Base-by-base conservation (phyloP, 2,888 invertebrate genomes). In the Agrotis ipsilon region DNA sequence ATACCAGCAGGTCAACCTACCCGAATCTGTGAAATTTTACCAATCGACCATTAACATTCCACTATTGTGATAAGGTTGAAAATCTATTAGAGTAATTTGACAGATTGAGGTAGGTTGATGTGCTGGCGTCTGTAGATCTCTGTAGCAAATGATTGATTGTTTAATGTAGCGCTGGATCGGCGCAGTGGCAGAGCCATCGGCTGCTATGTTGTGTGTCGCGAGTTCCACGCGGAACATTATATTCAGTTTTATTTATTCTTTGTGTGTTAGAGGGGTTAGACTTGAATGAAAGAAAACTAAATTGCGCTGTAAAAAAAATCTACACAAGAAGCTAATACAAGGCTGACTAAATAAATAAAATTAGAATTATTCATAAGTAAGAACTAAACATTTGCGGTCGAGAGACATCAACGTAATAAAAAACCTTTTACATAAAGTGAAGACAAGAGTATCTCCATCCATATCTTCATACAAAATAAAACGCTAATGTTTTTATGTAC, bases 401-500 rank as follows among this genome's bases (percentile, higher is more conserved):
- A 61, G 6, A 62, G 32, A 63, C 49, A 74, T 55, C 4, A 58
- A 63, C 3, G 49, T 13, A 18, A 70, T 11, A 76, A 78, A 73
- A 78, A 65, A 67, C 18, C 49, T 61, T 67, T 67, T 58, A 62
- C 19, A 54, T 75, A 46, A 64, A 64, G 43, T 27, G 58, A 57
- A 45, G 63, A n/a, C 62, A 63, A 43, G 24, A 61, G 48, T 52
- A 54, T 62, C 43, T 65, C 19, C 58, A 51, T 59, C 16, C n/a
- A 27, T 63, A 64, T 68, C 61, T 75, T 43, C 69, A 80, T 77
- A 78, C 68, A 78, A 80, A 79, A 77, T 57, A 69, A 81, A 80
- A 82, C 73, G 51, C 72, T 75, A 81, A 84, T 84, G 72, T 84
- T 83, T 85, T 85, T 85, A 81, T 80, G 80, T 74, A 39, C 39